Evolutionary conservation across 2,113 vertebrate genomes (phyloP), one percentile per base, ranked within the genome.

Genomic region (Eleginops maclovinus): DNA sequence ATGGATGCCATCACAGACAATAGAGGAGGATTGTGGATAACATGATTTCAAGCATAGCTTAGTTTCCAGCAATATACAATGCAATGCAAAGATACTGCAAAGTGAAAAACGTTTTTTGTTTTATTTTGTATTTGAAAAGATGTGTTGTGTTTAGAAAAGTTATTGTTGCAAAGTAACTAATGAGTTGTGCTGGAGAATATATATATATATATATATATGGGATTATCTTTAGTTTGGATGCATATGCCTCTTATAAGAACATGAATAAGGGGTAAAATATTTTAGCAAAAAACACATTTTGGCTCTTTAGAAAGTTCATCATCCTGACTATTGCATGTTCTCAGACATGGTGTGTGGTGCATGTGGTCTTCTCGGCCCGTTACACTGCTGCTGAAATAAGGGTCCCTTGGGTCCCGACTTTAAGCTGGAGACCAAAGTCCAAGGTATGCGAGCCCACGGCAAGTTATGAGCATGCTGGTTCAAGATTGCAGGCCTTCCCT

Each of bases 281-380:
- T 71, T 70, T 68, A 17, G 5, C 62, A 17, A 36, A 76, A 44
- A 62, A 67, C 66, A 21, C 43, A 75, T 74, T 91, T 93, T 93
- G 89, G 86, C 87, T 89, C 81, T 69, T 83, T 41, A 74, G 31
- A 82, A 82, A 63, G 51, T 77, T 83, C 59, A 62, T 65, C 14
- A 26, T 72, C 75, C 80, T 6, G 16, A 66, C 53, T 36, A 77
- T 36, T 53, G 13, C 31, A 36, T 78, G 81, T 77, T 72, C 44
- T 75, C 13, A 77, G 66, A 81, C 72, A 53, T 75, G 75, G 72
- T 56, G 22, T n/a, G n/a, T n/a, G n/a, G n/a, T n/a, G n/a, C n/a
- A 56, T 63, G 66, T 83, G 75, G 62, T 55, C 43, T 73, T 53
- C 68, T 40, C 4, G 17, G 55, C 51, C 75, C 1, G 22, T 43